Evolutionary conservation across 2,797 vertebrate genomes (phyloP), one percentile per base, ranked within the genome.

Genomic region (Muscicapa comitata): DNA sequence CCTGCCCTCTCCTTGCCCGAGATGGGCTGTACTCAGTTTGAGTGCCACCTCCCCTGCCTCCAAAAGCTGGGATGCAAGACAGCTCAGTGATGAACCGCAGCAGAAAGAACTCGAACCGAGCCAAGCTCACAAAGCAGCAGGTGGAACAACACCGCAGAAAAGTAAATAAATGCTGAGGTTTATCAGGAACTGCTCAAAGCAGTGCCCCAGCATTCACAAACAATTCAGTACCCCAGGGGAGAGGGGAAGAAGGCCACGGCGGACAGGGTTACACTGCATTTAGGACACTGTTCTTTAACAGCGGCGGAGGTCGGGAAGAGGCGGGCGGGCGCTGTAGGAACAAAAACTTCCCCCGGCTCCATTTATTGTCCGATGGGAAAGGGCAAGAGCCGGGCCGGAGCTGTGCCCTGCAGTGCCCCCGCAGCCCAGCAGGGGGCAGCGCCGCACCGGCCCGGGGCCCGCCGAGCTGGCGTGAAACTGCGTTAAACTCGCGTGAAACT

Each of bases 331-430:
- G 1, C 85, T 23, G 66, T 3, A 12, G 71, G 62, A 55, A 24
- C 9, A n/a, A 9, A 50, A 33, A 59, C 17, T 18, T 14, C 16
- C 23, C 1, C 13, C 7, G 25, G 57, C 33, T 71, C 61, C 2
- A 5, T 31, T 62, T 7, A 5, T 17, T 16, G 53, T 1, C 7
- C 2, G 7, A 0, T 1, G 83, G 42, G 2, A 6, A 7, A 5
- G 72, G 42, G 2, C 5, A 6, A 3, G 24, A 23, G n/a, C 0
- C 15, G n/a, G 45, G 28, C 2, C 26, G 6, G 17, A 17, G 48
- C 37, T 2, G 37, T 9, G 3, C 5, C n/a, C 53, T 25, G 77
- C 57, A 43, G 72, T 17, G 73, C n/a, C 29, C 14, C 7, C 57
- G 14, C 8, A 2, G 51, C 14, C 71, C 87, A 3, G 3, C 72